phyloP scores from a whole-genome alignment of 2,888 invertebrate genomes.

The Hedya salicella region DNA sequence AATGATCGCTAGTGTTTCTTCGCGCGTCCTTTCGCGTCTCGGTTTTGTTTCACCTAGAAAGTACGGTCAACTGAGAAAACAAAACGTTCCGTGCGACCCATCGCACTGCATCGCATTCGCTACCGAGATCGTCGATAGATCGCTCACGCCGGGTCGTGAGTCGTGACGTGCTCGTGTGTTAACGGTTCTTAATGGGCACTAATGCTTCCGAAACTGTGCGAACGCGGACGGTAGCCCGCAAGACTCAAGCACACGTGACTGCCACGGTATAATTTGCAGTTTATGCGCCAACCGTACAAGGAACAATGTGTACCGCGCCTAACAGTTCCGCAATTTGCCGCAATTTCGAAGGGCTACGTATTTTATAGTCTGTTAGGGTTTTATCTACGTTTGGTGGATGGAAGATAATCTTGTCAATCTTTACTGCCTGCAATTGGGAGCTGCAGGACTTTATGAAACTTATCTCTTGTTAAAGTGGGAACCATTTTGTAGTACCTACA shows the following conservation, averaged over 20 bases:
- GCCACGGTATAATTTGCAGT: slow-evolving; percentile 75
- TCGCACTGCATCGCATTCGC: slow-evolving; percentile 64
- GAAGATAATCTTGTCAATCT: slow-evolving; percentile 22
- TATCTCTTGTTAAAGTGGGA: slow-evolving; percentile 25
- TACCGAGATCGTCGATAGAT: slow-evolving; percentile 82
- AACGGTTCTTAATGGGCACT: slow-evolving; percentile 84
- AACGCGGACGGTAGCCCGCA: slow-evolving; percentile 80
- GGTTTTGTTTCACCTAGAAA: slow-evolving; percentile 32
- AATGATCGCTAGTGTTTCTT: background rate
- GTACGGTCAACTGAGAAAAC: slow-evolving; percentile 55
- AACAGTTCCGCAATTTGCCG: slow-evolving; percentile 67
- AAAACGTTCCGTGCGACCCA: slow-evolving; percentile 74
- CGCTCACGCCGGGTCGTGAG: slow-evolving; percentile 78
- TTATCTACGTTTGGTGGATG: slow-evolving; percentile 28
- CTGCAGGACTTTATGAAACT: slow-evolving; percentile 26
- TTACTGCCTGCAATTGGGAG: slow-evolving; percentile 21
- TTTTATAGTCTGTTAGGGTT: slow-evolving; percentile 50
- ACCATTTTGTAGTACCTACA: slow-evolving; percentile 21
- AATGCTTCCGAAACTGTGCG: slow-evolving; percentile 86
- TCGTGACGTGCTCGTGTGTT: slow-evolving; percentile 81
- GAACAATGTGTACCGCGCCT: slow-evolving; percentile 68
- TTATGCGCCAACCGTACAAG: slow-evolving; percentile 65
- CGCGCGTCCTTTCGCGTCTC: slow-evolving; percentile 17
- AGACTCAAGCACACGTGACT: slow-evolving; percentile 77
- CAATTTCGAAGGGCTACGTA: slow-evolving; percentile 63